phyloP scores from a whole-genome alignment of 2,888 invertebrate species.

The Caenorhabditis uteleia region DNA sequence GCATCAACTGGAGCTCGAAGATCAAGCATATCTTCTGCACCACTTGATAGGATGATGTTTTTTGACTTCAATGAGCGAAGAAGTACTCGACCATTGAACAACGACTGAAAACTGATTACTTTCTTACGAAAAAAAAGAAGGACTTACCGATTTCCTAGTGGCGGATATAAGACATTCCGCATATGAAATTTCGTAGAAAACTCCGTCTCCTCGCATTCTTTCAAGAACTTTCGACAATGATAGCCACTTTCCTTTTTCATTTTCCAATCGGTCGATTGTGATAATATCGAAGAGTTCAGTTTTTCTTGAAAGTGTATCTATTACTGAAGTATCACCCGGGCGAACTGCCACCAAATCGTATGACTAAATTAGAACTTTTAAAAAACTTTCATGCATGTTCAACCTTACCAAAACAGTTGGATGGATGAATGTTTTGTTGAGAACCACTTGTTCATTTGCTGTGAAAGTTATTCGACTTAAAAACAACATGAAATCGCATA shows the following conservation, averaged over 20 bases:
- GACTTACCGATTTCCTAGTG: conserved; percentile 42
- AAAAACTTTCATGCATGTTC: conserved; percentile 1
- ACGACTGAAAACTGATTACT: conserved; percentile 19
- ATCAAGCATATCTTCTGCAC: conserved; percentile 54
- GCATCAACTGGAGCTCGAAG: conserved; percentile 68
- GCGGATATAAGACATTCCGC: conserved; percentile 29
- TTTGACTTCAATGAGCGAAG: conserved; percentile 42
- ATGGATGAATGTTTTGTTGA: conserved; percentile 43
- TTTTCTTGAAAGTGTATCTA: conserved; percentile 65
- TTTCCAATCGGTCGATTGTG: conserved; percentile 38
- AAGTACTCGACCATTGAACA: conserved; percentile 56
- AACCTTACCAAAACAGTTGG: conserved; percentile 30
- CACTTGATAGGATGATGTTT: conserved; percentile 60
- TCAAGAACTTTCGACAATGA: conserved; percentile 42
- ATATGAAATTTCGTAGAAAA: conserved; percentile 47
- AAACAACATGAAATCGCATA: conserved; percentile 3
- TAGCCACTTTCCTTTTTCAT: conserved; percentile 41
- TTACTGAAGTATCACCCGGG: conserved; percentile 57
- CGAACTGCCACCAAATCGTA: conserved; percentile 67
- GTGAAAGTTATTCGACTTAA: conserved; percentile 49
- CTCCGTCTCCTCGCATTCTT: conserved; percentile 41
- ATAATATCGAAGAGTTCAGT: conserved; percentile 65
- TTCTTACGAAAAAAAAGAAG: background rate
- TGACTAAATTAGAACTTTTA: conserved; percentile 17
- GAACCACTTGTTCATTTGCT: conserved; percentile 43